Evolutionary conservation across 2,113 vertebrate species (phyloP), one percentile per base, ranked within the genome.

Genomic region (Leucosticte australis): DNA sequence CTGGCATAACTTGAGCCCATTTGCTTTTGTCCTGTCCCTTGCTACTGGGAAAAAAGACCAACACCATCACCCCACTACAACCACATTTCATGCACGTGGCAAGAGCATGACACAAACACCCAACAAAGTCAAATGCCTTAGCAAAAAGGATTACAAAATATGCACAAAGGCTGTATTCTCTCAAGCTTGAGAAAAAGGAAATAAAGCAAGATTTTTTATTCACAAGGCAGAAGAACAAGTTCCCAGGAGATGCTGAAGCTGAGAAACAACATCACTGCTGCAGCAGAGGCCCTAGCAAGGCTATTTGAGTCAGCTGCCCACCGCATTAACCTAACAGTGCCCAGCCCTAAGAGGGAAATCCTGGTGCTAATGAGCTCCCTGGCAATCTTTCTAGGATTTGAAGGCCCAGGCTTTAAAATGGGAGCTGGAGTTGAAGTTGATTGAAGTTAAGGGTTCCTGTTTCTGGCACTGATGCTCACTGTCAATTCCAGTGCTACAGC

Each of bases 251-350:
- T 23, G 2, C 16, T 52, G 7, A 65, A 53, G 5, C 11, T 0
- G 1, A 11, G 4, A 35, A 89, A 37, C 27, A 77, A 7, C 64
- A 59, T 15, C 0, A 0, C 15, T 37, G 2, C 11, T 52, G 1
- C 9, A 80, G 4, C 20, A 78, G 59, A 70, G 10, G 21, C 19
- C 44, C 21, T n/a, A 75, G 55, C 47, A 85, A 33, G 6, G 21
- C 24, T 78, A 24, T 26, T 82, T 71, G 39, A 5, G 1, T n/a
- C 69, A 93, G 69, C 78, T 91, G 57, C 57, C 9, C 5, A 64
- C 21, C 2, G 28, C 28, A 64, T 64, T 75, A 89, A 42, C 27
- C 44, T 84, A 39, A 67, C 1, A 44, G 22, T 20, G 7, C 35
- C 35, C 35, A 67, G 18, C 6, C 30, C 35, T 59, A 87, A 78